phyloP scores from a whole-genome alignment of 2,888 invertebrate genomes.

The Sycophila texana region DNA sequence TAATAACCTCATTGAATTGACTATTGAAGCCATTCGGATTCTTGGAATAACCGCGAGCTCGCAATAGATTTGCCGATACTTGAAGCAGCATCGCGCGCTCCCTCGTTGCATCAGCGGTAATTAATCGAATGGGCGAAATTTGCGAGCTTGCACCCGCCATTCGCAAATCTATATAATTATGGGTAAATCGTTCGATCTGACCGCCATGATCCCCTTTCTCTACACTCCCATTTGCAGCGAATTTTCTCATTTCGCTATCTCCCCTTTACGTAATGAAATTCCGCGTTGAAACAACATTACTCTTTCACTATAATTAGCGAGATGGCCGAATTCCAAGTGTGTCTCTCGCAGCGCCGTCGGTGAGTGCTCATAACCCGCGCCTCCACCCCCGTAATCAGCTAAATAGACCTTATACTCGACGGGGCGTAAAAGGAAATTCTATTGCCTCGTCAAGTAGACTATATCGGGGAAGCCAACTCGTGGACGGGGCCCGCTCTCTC shows the following conservation, averaged over 20 bases:
- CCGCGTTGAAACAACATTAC: slow-evolving; percentile 36
- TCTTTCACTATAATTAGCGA: slow-evolving; percentile 41
- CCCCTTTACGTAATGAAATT: slow-evolving; percentile 26
- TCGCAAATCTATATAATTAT: slow-evolving; percentile 13
- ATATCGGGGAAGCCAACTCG: slow-evolving; percentile 33
- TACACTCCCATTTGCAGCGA: too few relatives aligned
- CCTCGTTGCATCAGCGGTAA: too few relatives aligned
- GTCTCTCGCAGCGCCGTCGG: too few relatives aligned
- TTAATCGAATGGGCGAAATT: neutral
- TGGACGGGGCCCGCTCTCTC: slow-evolving; percentile 6
- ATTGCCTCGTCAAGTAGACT: slow-evolving; percentile 40
- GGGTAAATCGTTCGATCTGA: slow-evolving; percentile 34
- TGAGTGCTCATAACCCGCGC: neutral
- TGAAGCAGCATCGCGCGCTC: too few relatives aligned
- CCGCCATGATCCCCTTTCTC: too few relatives aligned
- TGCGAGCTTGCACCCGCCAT: neutral
- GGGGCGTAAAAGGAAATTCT: slow-evolving; percentile 41
- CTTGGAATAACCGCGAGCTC: too few relatives aligned
- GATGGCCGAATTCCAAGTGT: too few relatives aligned
- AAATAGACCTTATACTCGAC: slow-evolving; percentile 31
- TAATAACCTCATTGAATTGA: neutral
- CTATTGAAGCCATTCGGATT: too few relatives aligned
- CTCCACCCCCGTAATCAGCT: slow-evolving; percentile 38
- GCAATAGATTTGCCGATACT: too few relatives aligned
- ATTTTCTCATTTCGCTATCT: neutral